Evolutionary conservation across 2,888 invertebrate genomes (phyloP).

Genomic region (Caenorhabditis sp.): DNA sequence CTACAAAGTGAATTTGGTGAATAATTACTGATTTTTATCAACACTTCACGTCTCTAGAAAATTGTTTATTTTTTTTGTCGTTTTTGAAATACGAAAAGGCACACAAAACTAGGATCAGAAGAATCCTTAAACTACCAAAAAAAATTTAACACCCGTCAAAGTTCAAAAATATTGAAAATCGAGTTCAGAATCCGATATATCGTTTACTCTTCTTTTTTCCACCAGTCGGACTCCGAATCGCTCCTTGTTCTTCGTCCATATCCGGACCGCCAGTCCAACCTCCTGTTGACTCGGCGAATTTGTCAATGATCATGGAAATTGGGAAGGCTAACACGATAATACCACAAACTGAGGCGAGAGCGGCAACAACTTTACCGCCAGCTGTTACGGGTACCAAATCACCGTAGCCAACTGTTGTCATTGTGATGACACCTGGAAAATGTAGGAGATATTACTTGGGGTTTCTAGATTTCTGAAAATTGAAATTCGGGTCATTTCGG

Average conservation of each 20-base stretch:
- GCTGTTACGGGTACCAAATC: constrained; percentile 68
- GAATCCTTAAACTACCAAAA: too few relatives aligned
- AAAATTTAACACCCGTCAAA: too few relatives aligned
- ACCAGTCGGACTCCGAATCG: not conserved
- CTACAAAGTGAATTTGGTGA: not conserved
- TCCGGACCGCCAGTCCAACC: constrained; percentile 51
- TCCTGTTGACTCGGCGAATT: constrained; percentile 67
- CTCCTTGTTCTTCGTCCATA: constrained; percentile 31
- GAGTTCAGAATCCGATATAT: constrained; percentile 39
- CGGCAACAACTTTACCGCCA: constrained; percentile 68
- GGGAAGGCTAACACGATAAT: constrained; percentile 69
- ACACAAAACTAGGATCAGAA: not conserved
- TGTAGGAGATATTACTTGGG: too few relatives aligned
- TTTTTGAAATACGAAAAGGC: not conserved
- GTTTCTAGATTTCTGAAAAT: too few relatives aligned
- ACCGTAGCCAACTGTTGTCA: constrained; percentile 66
- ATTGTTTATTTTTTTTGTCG: constrained; percentile 6
- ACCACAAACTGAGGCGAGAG: constrained; percentile 66
- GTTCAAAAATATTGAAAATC: not conserved
- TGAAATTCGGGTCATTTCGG: too few relatives aligned
- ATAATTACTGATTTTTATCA: not conserved
- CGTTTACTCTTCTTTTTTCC: constrained; percentile 38
- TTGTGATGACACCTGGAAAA: constrained; percentile 56
- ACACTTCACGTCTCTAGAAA: too few relatives aligned
- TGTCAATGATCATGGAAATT: constrained; percentile 70